phyloP scores from a whole-genome alignment of 30 jellyfish, hydroid and myxozoan species.

The Cassiopea xamachana region DNA sequence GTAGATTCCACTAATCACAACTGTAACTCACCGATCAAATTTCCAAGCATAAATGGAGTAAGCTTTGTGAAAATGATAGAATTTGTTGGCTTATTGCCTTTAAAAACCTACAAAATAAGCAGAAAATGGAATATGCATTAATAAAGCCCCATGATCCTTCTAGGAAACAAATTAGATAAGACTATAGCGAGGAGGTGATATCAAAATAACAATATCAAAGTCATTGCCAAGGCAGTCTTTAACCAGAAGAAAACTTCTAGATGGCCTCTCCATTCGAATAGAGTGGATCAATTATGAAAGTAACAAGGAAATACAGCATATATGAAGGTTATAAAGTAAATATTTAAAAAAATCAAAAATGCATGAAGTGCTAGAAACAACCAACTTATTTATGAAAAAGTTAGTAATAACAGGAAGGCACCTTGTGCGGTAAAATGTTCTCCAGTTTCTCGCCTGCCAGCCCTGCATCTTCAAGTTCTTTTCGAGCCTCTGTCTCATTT shows the following conservation, averaged over 20 bases:
- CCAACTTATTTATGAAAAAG: not conserved
- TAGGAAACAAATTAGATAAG: too few species aligned
- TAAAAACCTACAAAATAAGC: slow-evolving; percentile 73
- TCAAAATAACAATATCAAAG: too few species aligned
- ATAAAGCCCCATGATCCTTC: too few species aligned
- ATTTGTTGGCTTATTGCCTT: slow-evolving; percentile 97
- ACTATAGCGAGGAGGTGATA: too few species aligned
- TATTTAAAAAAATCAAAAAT: too few species aligned
- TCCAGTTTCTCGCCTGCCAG: slow-evolving; percentile 59
- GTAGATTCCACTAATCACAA: not conserved
- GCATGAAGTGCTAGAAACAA: not conserved
- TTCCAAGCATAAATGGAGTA: slow-evolving; percentile 95
- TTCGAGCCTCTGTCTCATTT: slow-evolving; percentile 84
- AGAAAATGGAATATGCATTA: too few species aligned
- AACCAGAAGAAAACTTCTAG: too few species aligned
- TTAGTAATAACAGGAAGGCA: not conserved
- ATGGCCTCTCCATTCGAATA: too few species aligned
- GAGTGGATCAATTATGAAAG: too few species aligned
- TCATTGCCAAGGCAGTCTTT: too few species aligned
- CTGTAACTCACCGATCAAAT: slow-evolving; percentile 77
- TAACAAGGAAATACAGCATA: too few species aligned
- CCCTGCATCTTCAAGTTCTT: slow-evolving; percentile 78
- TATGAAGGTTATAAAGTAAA: too few species aligned
- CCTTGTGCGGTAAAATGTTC: slow-evolving; percentile 90
- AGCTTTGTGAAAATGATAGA: slow-evolving; percentile 86